A percentile compares a stretch with the other conserved stretches of the same genome.
These are phyloP conservation scores for Tadarida brasiliensis DNA, from an alignment of 2,797 vertebrate genomes.

Conservation along the genomic window DNA sequence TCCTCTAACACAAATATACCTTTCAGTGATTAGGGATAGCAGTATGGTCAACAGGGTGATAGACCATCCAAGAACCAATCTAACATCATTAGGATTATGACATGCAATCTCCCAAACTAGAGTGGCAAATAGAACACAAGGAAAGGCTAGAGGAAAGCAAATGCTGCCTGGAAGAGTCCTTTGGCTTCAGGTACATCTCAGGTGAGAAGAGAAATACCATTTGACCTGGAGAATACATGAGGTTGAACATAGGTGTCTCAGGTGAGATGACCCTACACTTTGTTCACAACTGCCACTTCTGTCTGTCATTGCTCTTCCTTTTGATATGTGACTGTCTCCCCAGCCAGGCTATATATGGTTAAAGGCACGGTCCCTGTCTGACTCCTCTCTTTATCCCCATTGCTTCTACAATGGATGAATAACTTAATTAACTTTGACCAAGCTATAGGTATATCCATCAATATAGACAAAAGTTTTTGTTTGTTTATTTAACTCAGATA, in stretches of 20 bases:
- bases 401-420: not conserved
- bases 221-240: not conserved
- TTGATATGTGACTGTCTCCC: not conserved
- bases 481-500: not conserved
- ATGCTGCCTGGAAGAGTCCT: not conserved
- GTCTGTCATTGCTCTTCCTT: not conserved
- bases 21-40: not conserved
- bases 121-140: not conserved
- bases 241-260: not conserved
- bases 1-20: not conserved
- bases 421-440: not conserved
- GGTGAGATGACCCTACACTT: not conserved
- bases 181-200: not conserved
- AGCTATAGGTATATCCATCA: not conserved
- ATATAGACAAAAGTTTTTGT: not conserved
- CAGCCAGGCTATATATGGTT: not conserved
- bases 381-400: not conserved
- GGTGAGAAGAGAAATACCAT: not conserved
- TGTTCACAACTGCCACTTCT: not conserved
- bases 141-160: not conserved
- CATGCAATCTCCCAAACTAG: not conserved
- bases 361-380: not conserved
- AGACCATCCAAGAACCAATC: not conserved
- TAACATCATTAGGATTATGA: not conserved
- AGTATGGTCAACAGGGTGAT: not conserved